Conservation (phyloP, 2,113 vertebrate species). For the Dolichallabes microphthalmus region DNA sequence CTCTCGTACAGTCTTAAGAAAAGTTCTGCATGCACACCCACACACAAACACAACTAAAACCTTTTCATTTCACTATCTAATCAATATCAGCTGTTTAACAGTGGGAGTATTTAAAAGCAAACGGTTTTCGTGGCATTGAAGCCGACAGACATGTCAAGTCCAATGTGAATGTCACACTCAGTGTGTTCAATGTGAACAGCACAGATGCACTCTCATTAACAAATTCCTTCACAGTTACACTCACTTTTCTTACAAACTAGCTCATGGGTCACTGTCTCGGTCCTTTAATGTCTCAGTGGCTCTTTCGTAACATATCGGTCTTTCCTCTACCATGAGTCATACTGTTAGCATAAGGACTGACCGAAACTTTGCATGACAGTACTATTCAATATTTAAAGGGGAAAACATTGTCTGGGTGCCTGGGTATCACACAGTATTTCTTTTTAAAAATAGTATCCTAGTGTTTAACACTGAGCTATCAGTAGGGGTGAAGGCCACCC, state of each 20-base stretch:
- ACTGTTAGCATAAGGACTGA: neutral
- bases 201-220: neutral
- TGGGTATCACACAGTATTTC: neutral
- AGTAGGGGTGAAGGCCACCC: neutral
- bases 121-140: neutral
- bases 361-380: neutral
- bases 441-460: neutral
- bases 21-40: neutral
- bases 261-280: neutral
- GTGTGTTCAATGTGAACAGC: neutral
- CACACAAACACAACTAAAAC: neutral
- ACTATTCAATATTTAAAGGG: too few species aligned
- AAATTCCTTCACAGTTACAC: slow-evolving; percentile 23
- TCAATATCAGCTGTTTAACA: neutral
- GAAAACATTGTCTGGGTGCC: neutral
- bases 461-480: neutral
- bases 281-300: neutral
- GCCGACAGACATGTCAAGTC: neutral
- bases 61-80: neutral
- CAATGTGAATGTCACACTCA: slow-evolving; percentile 6
- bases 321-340: neutral
- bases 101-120: slow-evolving; percentile 11
- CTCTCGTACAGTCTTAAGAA: neutral
- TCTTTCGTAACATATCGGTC: neutral
- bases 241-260: neutral